These are phyloP conservation scores for Pipra filicauda DNA, from an alignment of 2,113 vertebrate species.

Conservation along the genomic window DNA sequence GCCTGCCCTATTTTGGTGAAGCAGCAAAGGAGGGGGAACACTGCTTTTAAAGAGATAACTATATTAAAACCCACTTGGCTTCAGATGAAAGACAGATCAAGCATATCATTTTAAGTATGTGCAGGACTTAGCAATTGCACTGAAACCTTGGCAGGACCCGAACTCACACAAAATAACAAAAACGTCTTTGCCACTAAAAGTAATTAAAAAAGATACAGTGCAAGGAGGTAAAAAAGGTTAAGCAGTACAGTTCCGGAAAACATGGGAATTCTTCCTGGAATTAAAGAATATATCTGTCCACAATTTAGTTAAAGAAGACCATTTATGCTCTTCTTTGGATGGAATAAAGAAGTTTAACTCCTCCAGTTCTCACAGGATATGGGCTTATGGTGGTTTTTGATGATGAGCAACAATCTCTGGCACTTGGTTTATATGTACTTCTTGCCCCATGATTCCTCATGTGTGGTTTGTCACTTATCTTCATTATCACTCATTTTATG, in stretches of 20 bases:
- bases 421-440: neutral
- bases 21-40: neutral
- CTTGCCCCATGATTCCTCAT: neutral
- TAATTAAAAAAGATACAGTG: neutral
- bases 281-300: neutral
- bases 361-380: neutral
- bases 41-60: conserved; percentile 47
- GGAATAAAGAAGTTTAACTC: neutral
- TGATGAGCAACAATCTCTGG: neutral
- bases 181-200: neutral
- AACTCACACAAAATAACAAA: neutral
- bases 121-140: conserved; percentile 17
- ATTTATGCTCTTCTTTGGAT: neutral
- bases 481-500: neutral
- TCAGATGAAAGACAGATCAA: conserved; percentile 45
- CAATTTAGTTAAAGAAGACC: neutral
- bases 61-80: conserved; percentile 52
- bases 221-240: neutral
- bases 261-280: neutral
- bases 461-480: neutral
- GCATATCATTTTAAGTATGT: neutral
- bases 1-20: conserved; percentile 25
- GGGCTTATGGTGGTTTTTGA: neutral
- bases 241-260: neutral
- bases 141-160: conserved; percentile 21